Conservation (phyloP, 2,113 vertebrate genomes). For the Cebus imitator region DNA sequence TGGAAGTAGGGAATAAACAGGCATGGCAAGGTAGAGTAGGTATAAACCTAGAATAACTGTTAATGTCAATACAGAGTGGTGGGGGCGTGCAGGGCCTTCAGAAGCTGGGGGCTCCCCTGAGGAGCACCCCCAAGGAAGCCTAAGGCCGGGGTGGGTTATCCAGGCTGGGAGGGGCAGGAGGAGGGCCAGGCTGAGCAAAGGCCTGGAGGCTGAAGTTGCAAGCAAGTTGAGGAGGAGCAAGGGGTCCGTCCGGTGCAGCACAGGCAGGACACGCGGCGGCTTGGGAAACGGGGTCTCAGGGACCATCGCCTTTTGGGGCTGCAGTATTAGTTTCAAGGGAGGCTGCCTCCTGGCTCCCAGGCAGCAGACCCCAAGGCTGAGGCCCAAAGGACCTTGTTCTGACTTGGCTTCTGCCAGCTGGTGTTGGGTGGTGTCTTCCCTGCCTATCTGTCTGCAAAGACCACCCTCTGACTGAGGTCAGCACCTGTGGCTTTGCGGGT, state of each 20-base stretch:
- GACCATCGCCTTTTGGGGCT: not conserved
- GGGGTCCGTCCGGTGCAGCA: not conserved
- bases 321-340: not conserved
- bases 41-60: not conserved
- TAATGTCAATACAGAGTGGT: not conserved
- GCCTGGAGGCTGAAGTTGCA: not conserved
- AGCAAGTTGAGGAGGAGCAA: not conserved
- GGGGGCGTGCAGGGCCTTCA: not conserved
- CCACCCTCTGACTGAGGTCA: not conserved
- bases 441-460: not conserved
- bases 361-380: not conserved
- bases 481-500: not conserved
- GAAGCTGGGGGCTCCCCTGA: not conserved
- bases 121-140: no score
- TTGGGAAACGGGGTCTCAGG: not conserved
- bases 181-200: not conserved
- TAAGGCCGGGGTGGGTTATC: no score
- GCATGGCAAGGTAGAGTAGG: accelerated
- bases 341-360: not conserved
- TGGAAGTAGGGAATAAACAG: not conserved
- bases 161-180: no score
- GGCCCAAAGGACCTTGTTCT: not conserved
- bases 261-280: not conserved
- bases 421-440: not conserved
- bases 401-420: not conserved